These are phyloP conservation scores for Cryptocephalus moraei DNA, from an alignment of 2,888 invertebrate genomes.

Conservation along the genomic window DNA sequence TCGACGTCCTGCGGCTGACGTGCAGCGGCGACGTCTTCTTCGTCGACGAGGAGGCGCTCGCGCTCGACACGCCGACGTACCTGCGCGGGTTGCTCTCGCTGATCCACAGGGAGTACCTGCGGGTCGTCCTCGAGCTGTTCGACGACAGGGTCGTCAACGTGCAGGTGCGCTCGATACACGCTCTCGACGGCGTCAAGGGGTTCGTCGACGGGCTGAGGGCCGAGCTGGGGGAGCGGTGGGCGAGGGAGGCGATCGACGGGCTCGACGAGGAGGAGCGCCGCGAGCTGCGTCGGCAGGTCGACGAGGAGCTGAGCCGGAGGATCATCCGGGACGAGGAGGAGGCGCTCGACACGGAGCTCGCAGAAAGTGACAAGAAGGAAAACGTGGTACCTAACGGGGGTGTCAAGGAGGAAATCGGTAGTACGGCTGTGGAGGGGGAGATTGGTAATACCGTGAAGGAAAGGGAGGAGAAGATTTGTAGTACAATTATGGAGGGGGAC, in stretches of 20 bases:
- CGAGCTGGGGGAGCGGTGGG: constrained; percentile 24
- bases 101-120: constrained; percentile 23
- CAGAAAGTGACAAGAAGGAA: neutral
- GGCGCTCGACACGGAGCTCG: neutral
- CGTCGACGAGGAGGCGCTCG: constrained; percentile 7
- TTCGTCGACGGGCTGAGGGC: constrained; percentile 18
- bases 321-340: constrained; percentile 5
- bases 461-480: neutral
- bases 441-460: neutral
- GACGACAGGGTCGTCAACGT: constrained; percentile 29
- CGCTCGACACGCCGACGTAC: constrained; percentile 18
- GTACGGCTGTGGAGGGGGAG: no score
- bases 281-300: no score
- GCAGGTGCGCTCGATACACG: constrained; percentile 23
- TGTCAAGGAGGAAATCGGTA: neutral
- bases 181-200: constrained; percentile 20
- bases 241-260: constrained; percentile 1
- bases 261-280: no score
- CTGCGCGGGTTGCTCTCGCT: constrained; percentile 26
- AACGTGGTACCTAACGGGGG: neutral
- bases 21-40: constrained; percentile 14
- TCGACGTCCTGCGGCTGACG: constrained; percentile 22
- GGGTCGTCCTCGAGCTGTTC: constrained; percentile 20
- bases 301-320: no score
- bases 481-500: neutral